Conservation (phyloP, 2,113 vertebrate species). For the Atrichornis clamosus region DNA sequence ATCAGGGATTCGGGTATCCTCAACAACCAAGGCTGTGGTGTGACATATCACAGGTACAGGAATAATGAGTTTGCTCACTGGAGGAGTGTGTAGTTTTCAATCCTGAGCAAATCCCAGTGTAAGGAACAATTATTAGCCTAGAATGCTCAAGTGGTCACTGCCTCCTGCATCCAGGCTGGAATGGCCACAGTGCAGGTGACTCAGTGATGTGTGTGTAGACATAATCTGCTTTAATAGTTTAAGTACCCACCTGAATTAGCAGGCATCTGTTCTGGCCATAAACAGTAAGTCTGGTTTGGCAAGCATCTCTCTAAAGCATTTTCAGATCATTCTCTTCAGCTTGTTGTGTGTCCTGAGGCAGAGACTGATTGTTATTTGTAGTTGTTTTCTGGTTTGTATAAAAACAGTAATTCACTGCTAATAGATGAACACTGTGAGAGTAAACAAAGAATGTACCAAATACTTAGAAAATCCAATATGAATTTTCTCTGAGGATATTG, state of each 20-base stretch:
- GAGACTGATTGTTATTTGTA: conserved; percentile 6
- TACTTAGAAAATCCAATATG: background rate
- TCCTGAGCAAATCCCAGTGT: background rate
- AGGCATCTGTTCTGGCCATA: conserved; percentile 1
- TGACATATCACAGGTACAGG: no score
- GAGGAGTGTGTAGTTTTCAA: background rate
- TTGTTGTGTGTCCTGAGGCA: conserved; percentile 5
- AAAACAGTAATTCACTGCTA: background rate
- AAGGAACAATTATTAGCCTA: background rate
- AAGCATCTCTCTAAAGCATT: background rate
- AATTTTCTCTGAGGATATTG: background rate
- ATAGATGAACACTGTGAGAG: background rate
- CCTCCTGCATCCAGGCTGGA: background rate
- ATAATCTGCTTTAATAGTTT: background rate
- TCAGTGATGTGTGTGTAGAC: background rate
- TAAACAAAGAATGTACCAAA: conserved; percentile 6
- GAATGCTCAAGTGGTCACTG: background rate
- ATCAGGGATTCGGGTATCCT: background rate
- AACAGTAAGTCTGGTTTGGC: background rate
- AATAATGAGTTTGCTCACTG: background rate
- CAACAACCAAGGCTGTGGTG: background rate
- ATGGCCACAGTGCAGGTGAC: background rate
- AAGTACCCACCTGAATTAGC: background rate
- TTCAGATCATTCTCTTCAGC: background rate
- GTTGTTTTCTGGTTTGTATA: conserved; percentile 17